Base-by-base conservation (phyloP, 2,113 vertebrate genomes). In the Falco punctatus region DNA sequence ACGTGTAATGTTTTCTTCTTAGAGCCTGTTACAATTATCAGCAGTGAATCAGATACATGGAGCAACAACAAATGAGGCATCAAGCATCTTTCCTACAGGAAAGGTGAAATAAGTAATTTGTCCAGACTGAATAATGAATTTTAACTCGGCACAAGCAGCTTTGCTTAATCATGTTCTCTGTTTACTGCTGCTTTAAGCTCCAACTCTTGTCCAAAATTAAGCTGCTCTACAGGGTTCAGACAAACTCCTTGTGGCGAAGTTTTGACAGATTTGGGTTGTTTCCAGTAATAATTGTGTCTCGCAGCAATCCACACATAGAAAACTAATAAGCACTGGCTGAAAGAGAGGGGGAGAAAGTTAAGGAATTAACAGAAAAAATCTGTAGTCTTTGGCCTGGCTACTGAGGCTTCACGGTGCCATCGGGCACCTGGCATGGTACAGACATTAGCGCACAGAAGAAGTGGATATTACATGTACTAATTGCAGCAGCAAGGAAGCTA, bases 1-100 rank as follows among this genome's bases (percentile, higher is more conserved):
- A 98, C 95, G 98, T 98, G 98, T 86, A 96, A 82, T 91, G 98
- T 97, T 97, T 98, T 98, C 97, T 98, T 98, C 97, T 98, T 98
- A 96, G 95, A 97, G 74, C 98, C 98, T 98, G 97, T 96, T 77
- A 90, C 96, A 98, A 98, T 97, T 97, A 98, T 88, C 97, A 98
- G 98, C 97, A 97, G 95, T 97, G 97, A 98, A 98, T 98, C 96
- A 94, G 86, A 97, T 90, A 73, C 69, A 81, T 32, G 78, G 86
- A 91, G 92, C 89, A 97, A 65, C 58, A 94, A 97, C 86, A 97
- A 93, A 88, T 89, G 96, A 92, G 96, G 88, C 89, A 95, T 57
- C 72, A 20, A 55, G 67, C n/a, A 19, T 46, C 66, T 40, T 82
- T 83, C 87, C 57, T 19, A 7, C 17, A 46, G 33, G n/a, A 87